phyloP scores from a whole-genome alignment of 2,888 invertebrate genomes.

The Ypsolopha sequella region DNA sequence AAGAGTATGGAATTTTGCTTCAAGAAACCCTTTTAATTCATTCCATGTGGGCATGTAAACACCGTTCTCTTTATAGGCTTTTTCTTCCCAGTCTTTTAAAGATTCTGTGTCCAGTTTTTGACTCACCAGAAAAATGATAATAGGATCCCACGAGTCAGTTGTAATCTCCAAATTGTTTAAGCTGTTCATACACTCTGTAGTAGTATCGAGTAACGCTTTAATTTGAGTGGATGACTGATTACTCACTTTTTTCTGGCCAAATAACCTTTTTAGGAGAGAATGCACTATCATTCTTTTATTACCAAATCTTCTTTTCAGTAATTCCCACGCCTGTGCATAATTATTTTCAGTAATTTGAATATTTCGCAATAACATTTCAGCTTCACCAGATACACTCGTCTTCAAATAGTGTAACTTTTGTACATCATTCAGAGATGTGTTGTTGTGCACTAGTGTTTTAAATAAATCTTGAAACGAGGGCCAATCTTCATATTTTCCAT shows the following conservation, averaged over 20 bases:
- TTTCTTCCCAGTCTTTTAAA: slow-evolving; percentile 13
- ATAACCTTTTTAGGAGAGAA: slow-evolving; percentile 12
- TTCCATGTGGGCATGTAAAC: slow-evolving; percentile 11
- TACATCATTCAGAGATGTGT: slow-evolving; percentile 8
- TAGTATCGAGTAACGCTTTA: slow-evolving; percentile 16
- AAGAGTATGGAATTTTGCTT: slow-evolving; percentile 15
- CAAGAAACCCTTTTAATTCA: slow-evolving; percentile 13
- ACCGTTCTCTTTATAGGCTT: slow-evolving; percentile 7
- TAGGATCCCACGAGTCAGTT: slow-evolving; percentile 7
- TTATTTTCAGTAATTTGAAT: slow-evolving; percentile 9
- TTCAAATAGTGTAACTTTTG: slow-evolving; percentile 14
- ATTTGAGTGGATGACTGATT: slow-evolving; percentile 10
- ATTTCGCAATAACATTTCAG: slow-evolving; percentile 10
- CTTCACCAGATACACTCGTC: slow-evolving; percentile 12
- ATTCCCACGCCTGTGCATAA: slow-evolving; percentile 12
- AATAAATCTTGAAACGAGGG: slow-evolving; percentile 11
- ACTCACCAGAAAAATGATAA: neutral
- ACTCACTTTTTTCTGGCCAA: slow-evolving; percentile 11
- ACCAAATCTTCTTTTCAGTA: slow-evolving; percentile 10
- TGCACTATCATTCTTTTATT: slow-evolving; percentile 14
- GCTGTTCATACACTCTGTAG: slow-evolving; percentile 15
- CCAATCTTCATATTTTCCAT: slow-evolving; percentile 10
- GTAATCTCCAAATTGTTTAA: slow-evolving; percentile 12
- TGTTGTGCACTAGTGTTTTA: slow-evolving; percentile 8
- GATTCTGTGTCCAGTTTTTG: slow-evolving; percentile 16